phyloP scores from a whole-genome alignment of 2,888 invertebrate genomes.

The Thumatha senex region DNA sequence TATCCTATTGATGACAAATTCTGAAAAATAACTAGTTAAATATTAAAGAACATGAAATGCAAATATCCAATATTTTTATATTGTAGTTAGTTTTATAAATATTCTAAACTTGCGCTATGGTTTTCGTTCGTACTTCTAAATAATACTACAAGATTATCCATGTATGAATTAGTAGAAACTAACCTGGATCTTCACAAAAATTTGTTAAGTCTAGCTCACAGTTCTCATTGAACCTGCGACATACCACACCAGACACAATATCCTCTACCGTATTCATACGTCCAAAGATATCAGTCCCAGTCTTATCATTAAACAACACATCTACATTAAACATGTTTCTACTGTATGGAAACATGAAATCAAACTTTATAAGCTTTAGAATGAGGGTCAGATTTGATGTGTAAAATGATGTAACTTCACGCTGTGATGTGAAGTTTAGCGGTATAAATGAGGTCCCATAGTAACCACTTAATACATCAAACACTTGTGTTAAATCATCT shows the following conservation, averaged over 20 bases:
- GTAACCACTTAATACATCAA: conserved; percentile 56
- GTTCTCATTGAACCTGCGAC: conserved; percentile 54
- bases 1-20: conserved; percentile 59
- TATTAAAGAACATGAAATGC: no score
- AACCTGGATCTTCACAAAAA: conserved; percentile 67
- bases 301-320: conserved; percentile 65
- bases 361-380: conserved; percentile 58
- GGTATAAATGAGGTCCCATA: conserved; percentile 56
- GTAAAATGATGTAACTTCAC: conserved; percentile 59
- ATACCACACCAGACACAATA: conserved; percentile 57
- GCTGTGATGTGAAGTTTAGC: conserved; percentile 46
- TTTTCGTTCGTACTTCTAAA: no score
- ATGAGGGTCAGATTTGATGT: conserved; percentile 61
- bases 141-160: no score
- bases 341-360: conserved; percentile 66
- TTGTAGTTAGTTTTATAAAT: no score
- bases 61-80: no score
- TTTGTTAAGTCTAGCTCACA: conserved; percentile 65
- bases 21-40: conserved; percentile 46
- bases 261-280: conserved; percentile 54
- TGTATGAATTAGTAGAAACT: conserved; percentile 1
- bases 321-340: conserved; percentile 67
- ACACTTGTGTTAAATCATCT: conserved; percentile 47
- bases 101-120: no score
- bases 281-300: conserved; percentile 60